Base-by-base conservation (phyloP, 2,113 vertebrate genomes). In the Spea bombifrons region DNA sequence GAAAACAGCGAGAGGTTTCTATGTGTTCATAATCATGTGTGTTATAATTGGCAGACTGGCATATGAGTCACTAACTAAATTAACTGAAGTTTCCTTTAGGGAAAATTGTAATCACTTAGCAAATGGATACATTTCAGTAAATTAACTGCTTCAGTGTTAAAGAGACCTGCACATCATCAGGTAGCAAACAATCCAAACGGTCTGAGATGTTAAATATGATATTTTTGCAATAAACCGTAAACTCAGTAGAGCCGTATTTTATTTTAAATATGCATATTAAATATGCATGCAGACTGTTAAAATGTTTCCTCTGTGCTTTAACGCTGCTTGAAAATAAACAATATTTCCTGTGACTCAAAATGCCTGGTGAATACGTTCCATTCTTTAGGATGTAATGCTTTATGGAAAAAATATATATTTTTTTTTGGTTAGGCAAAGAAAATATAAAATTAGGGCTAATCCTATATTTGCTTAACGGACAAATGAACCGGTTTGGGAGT, bases 41-140 rank as follows among this genome's bases (percentile, higher is more conserved):
- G 88, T 88, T 86, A 88, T 87, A 87, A 92, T 87, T 88, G 89
- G 90, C 89, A 89, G 89, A 84, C 86, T 87, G 88, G 86, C 84
- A 86, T 85, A 88, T 90, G 90, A 92, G 86, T 92, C 92, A 91
- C 86, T 81, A 77, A 88, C 87, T 87, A 88, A 90, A 92, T 91
- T 90, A 90, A 91, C 90, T 89, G 87, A 88, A 91, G 89, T 90
- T 93, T 92, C 89, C 91, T 92, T 89, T 88, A 85, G 90, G 90
- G 90, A 89, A 90, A 90, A 91, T 88, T 86, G 85, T 86, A 87
- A 90, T 91, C 90, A 88, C 88, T 89, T 89, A 86, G 88, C 86
- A 84, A 87, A 88, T 86, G 47, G 83, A 85, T 90, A 84, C 85
- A 86, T 86, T 89, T 86, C 84, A 89, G 84, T 85, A 86, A 88